Evolutionary conservation across 2,797 vertebrate genomes (phyloP), one percentile per base, ranked within the genome.

Genomic region (Pangasius larnaudii): DNA sequence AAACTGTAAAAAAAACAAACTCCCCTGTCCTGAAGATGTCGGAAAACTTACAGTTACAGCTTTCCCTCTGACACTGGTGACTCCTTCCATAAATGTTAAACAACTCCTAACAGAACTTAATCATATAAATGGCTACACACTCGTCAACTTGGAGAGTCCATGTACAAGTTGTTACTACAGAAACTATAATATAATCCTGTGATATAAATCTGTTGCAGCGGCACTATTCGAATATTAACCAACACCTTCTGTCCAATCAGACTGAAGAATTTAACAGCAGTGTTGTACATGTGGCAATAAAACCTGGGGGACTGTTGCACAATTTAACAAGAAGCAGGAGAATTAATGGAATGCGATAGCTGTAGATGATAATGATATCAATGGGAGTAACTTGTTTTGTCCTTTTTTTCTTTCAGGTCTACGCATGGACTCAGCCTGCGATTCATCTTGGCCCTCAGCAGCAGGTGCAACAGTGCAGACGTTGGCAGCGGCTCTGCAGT

Each of bases 391-490:
- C 18, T 39, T 30, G 63, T 65, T 71, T 71, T 24, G 36, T 10
- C 8, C 10, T 24, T 46, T 46, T 24, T 13, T 10, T 74, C 22
- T 27, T 46, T 14, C 33, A 69, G 39, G 5, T 74, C 39, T 74
- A 42, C 22, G 1, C 22, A 13, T 42, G 22, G 39, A 51, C 27
- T n/a, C 8, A 0, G 16, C 67, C 39, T 16, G 33, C 13, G 27
- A n/a, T 53, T 78, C 75, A 8, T 16, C 75, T 13, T 19, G 46
- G 49, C 49, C 14, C n/a, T 53, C 75, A 78, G 75, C 88, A 88
- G 88, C 89, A 88, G 88, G 88, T 89, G 91, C 74, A 65, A n/a
- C 88, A 67, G 71, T 16, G 30, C 71, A 59, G 77, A 63, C 82
- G 30, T 83, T 90, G 88, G 88, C 88, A 87, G 24, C 14, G 1